Evolutionary conservation across 1,140 invertebrate species (phyloP), one percentile per base, ranked within the genome.

Genomic region (Ips nitidus): DNA sequence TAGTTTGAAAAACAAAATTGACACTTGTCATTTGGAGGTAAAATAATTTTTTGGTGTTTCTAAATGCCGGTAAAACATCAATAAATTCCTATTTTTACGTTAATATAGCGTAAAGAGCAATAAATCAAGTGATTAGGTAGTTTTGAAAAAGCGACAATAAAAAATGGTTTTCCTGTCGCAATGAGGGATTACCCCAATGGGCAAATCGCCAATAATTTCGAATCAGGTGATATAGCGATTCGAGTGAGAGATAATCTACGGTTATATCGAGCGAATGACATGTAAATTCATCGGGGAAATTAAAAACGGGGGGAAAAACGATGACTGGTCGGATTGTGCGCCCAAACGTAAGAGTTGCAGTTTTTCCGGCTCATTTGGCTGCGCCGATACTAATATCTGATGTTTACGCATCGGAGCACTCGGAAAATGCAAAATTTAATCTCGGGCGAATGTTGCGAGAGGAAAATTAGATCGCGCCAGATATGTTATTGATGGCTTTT

Each of bases 361-460:
- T 71, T 73, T 69, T 73, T 68, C 65, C 72, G 55, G 66, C 62
- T 71, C 72, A 73, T 73, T 73, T 69, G 60, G 36, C 41, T 40
- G 4, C 59, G 47, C 67, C 69, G 70, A 68, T 71, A 71, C 70
- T 58, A 71, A 73, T 71, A 67, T 70, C 70, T 73, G 66, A 70
- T 73, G 69, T 73, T 73, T 73, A 73, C 72, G 67, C 65, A 64
- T 64, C 59, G 63, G 41, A 55, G 50, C 56, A 73, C 69, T 63
- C 60, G 65, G 64, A 71, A 73, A 67, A 70, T 71, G 59, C 52
- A 38, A 55, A 55, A 55, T 55, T 55, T 55, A 55, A 55, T 55
- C 52, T 55, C 52, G 2, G 5, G 37, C 52, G 52, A 55, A 50
- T 50, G 45, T 50, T 50, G 45, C 45, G 45, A 50, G 45, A 55